These are phyloP conservation scores for Ditylenchus weischeri DNA, from an alignment of 2,888 invertebrate species.

Conservation along the genomic window DNA sequence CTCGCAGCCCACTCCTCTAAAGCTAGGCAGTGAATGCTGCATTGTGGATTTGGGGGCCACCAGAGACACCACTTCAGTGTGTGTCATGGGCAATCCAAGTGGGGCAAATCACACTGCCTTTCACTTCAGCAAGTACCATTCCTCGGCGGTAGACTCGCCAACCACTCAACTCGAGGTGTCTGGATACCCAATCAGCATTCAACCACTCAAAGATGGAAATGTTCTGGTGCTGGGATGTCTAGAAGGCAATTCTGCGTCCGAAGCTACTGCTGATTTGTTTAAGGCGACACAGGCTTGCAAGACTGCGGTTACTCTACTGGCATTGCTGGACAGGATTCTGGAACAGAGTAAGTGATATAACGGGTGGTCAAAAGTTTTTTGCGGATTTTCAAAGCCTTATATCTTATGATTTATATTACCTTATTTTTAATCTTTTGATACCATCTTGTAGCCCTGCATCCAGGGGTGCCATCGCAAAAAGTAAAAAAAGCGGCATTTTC, in stretches of 20 bases:
- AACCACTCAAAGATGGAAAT: conserved; percentile 12
- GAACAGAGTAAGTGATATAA: conserved; percentile 20
- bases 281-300: neutral
- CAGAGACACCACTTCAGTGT: conserved; percentile 22
- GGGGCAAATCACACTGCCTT: conserved; percentile 11
- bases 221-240: conserved; percentile 20
- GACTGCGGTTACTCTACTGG: conserved; percentile 1
- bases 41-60: conserved; percentile 33
- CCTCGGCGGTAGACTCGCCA: conserved; percentile 9
- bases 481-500: no score
- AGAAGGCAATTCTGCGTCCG: neutral
- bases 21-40: conserved; percentile 29
- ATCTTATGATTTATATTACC: no score
- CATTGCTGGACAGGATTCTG: conserved; percentile 15
- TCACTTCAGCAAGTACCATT: conserved; percentile 14
- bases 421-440: no score
- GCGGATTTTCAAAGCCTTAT: no score
- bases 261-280: neutral
- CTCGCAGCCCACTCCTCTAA: conserved; percentile 29
- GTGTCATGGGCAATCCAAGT: conserved; percentile 18
- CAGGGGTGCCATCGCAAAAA: no score
- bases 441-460: no score
- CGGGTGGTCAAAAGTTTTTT: no score
- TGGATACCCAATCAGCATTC: conserved; percentile 7
- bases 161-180: conserved; percentile 9